A percentile compares a stretch with the other conserved stretches of the same genome.
Evolutionary conservation across 2,888 invertebrate genomes (phyloP).

Genomic region (Terebella lapidaria): DNA sequence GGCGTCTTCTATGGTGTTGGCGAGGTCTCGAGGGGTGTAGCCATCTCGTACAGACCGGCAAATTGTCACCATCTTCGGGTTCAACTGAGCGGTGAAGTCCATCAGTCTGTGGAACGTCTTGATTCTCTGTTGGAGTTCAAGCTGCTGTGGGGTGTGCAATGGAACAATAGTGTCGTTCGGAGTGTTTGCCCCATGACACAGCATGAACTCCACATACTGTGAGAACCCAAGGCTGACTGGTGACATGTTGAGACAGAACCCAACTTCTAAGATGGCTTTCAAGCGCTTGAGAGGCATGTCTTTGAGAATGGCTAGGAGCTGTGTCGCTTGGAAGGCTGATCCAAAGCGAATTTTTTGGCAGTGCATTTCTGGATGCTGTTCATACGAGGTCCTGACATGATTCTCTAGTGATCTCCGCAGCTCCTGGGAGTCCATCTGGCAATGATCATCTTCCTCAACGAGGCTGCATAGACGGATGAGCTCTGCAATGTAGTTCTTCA

Average conservation of each 20-base stretch:
- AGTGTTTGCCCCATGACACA: conserved; percentile 10
- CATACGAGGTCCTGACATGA: background rate
- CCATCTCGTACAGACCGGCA: conserved; percentile 44
- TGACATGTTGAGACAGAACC: conserved; percentile 5
- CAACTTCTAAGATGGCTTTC: background rate
- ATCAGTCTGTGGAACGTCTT: background rate
- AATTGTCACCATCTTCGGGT: conserved; percentile 29
- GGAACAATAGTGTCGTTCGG: conserved; percentile 7
- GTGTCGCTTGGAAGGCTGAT: too few species aligned
- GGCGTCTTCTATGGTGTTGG: conserved; percentile 31
- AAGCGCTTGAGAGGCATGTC: too few species aligned
- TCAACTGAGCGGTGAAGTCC: background rate
- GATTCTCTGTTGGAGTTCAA: background rate
- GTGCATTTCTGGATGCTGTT: background rate
- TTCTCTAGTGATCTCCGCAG: background rate
- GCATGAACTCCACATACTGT: background rate
- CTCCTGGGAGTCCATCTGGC: background rate
- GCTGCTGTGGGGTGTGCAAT: background rate
- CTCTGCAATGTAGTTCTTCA: background rate
- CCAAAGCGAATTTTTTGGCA: too few species aligned
- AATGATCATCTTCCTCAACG: background rate
- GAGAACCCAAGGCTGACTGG: conserved; percentile 6
- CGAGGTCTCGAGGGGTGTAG: conserved; percentile 37
- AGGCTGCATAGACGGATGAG: background rate
- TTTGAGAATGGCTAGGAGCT: too few species aligned